A percentile compares a stretch with the other conserved stretches of the same genome.
Conservation (phyloP, 2,113 vertebrate species). For the Sinocyclocheilus rhinocerous region DNA sequence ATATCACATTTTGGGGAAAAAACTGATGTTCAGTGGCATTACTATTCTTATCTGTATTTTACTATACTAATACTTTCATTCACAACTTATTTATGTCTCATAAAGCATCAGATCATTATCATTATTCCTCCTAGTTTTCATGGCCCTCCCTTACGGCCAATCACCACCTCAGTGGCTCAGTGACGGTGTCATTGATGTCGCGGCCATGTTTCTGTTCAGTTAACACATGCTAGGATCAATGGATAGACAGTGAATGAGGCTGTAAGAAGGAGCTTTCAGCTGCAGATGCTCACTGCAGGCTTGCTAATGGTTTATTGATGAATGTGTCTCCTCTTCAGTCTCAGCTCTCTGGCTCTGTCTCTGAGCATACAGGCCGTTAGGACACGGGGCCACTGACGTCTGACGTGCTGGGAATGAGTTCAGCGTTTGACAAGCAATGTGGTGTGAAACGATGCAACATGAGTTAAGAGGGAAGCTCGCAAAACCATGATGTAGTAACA, state of each 20-base stretch:
- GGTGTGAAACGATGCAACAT: slow-evolving; percentile 6
- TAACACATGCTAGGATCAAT: slow-evolving; percentile 44
- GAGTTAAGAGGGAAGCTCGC: slow-evolving; percentile 14
- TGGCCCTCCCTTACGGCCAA: background rate
- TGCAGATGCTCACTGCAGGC: slow-evolving; percentile 42
- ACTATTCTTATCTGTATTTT: background rate
- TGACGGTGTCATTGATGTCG: slow-evolving; percentile 16
- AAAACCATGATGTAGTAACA: background rate
- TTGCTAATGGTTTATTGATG: slow-evolving; percentile 63
- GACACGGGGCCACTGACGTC: slow-evolving; percentile 43
- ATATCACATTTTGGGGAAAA: background rate
- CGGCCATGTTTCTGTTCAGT: slow-evolving; percentile 39
- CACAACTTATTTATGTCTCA: background rate
- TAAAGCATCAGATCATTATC: slow-evolving; percentile 1
- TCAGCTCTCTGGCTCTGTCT: slow-evolving; percentile 53
- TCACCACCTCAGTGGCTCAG: background rate
- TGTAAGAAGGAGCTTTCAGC: slow-evolving; percentile 47
- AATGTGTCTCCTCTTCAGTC: slow-evolving; percentile 57
- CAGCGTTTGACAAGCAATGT: background rate
- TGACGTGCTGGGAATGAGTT: slow-evolving; percentile 42
- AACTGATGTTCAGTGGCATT: background rate
- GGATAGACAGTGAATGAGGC: slow-evolving; percentile 52
- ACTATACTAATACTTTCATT: background rate
- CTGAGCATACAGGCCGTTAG: slow-evolving; percentile 40
- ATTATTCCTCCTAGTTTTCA: background rate